Base-by-base conservation (phyloP, 2,113 vertebrate genomes). In the Trematomus loennbergii region DNA sequence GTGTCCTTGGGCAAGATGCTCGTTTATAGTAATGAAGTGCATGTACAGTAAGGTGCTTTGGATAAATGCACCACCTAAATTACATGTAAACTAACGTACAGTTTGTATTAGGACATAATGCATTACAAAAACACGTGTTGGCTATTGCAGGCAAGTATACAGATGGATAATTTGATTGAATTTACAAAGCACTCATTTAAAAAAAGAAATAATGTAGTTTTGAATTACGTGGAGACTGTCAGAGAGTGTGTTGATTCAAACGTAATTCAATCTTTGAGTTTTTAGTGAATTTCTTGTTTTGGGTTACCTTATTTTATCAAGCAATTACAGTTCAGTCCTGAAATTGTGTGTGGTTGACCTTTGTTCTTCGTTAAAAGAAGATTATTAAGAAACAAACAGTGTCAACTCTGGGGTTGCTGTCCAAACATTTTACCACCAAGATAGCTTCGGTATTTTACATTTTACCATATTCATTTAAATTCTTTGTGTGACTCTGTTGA, bases 401-500 rank as follows among this genome's bases (percentile, higher is more conserved):
- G 7, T 77, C 13, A 8, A 46, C n/a, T 55, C 6, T 43, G 20
- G 49, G 45, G 1, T 9, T 8, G 55, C 40, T 9, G 12, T 45
- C 33, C n/a, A n/a, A 66, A 57, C 15, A 7, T 17, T 59, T 53
- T 3, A 25, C 58, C 36, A 40, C 36, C 5, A 40, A 40, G 36
- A 40, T 40, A 40, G 36, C 29, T 69, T 22, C 11, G 13, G 12
- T 20, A 29, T 50, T 43, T 25, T 15, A 20, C 8, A 1, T 61
- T 33, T 10, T 1, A 8, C 12, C 5, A 5, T 5, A n/a, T 49
- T 72, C 12, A 68, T 22, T 36, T 22, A 9, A 73, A 62, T 70
- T 68, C 20, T 76, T 73, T 75, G 70, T 71, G 49, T 15, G 16
- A 16, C 59, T 70, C 18, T 16, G 46, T 7, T 11, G n/a, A 72